Conservation (phyloP, 2,113 vertebrate genomes). For the Xiphorhynchus elegans region DNA sequence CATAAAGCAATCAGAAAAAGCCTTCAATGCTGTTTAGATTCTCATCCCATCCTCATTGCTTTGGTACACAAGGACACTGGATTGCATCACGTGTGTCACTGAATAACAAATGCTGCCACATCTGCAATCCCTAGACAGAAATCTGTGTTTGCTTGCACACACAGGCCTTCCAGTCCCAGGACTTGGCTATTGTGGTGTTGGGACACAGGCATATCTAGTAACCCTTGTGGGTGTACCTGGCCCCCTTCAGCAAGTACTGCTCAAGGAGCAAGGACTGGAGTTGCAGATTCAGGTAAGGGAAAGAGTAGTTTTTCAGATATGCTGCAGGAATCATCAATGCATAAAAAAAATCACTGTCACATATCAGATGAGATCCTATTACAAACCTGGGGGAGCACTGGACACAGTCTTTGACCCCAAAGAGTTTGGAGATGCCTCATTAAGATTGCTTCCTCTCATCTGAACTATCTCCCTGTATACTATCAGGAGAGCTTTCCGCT, state of each 20-base stretch:
- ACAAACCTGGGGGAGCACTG: not conserved
- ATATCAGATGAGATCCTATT: not conserved
- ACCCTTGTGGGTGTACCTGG: not conserved
- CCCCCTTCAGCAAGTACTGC: not conserved
- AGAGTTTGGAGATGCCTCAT: not conserved
- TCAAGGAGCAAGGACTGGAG: not conserved
- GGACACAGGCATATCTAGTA: not conserved
- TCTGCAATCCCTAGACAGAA: not conserved
- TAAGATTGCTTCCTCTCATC: not conserved
- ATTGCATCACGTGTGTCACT: too few relatives aligned
- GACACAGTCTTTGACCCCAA: not conserved
- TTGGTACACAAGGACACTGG: not conserved
- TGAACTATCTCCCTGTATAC: not conserved
- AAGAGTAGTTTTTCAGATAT: not conserved
- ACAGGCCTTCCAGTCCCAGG: not conserved
- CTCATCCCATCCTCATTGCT: accelerated
- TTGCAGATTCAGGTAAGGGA: not conserved
- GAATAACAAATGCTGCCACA: not conserved
- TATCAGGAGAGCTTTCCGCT: not conserved
- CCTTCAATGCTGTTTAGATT: not conserved
- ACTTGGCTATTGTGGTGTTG: not conserved
- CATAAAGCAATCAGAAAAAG: not conserved
- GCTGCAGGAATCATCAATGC: not conserved
- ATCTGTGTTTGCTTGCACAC: not conserved
- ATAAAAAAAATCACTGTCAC: not conserved